Percentiles rank a stretch among this genome's conserved stretches.
Evolutionary conservation across 1,140 invertebrate species (phyloP).

Genomic region (Aleiodes sp.): DNA sequence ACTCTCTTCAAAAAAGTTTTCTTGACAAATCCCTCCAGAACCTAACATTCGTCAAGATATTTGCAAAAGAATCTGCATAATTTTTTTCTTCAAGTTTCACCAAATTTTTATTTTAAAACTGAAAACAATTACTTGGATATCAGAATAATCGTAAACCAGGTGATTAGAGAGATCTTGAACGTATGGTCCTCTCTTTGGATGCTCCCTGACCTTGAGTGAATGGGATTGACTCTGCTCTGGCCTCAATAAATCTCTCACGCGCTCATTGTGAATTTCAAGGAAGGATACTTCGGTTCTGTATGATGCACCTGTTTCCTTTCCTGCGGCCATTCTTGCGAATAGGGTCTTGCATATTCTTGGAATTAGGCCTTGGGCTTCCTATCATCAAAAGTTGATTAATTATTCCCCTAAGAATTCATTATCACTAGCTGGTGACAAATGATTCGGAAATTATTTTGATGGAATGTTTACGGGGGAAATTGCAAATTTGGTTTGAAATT

Average conservation of each 20-base stretch:
- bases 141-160: conserved; percentile 85
- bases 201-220: conserved; percentile 87
- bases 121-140: conserved; percentile 74
- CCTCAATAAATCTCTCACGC: conserved; percentile 86
- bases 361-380: conserved; percentile 86
- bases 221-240: conserved; percentile 73
- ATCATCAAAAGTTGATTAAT: too few relatives aligned
- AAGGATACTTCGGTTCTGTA: conserved; percentile 87
- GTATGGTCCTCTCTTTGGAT: conserved; percentile 91
- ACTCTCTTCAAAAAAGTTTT: too few relatives aligned
- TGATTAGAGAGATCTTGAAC: conserved; percentile 90
- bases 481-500: too few relatives aligned
- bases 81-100: not conserved
- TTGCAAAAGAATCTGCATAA: too few relatives aligned
- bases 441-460: too few relatives aligned
- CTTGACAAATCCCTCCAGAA: too few relatives aligned
- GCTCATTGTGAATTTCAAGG: conserved; percentile 92
- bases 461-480: too few relatives aligned
- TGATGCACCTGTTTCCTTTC: conserved; percentile 83
- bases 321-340: conserved; percentile 78
- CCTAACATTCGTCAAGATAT: too few relatives aligned
- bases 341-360: conserved; percentile 85
- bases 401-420: too few relatives aligned
- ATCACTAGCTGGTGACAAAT: too few relatives aligned
- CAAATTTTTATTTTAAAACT: conserved; percentile 4